Evolutionary conservation across 2,888 invertebrate species (phyloP), one percentile per base, ranked within the genome.

Genomic region (Athalia rosae): DNA sequence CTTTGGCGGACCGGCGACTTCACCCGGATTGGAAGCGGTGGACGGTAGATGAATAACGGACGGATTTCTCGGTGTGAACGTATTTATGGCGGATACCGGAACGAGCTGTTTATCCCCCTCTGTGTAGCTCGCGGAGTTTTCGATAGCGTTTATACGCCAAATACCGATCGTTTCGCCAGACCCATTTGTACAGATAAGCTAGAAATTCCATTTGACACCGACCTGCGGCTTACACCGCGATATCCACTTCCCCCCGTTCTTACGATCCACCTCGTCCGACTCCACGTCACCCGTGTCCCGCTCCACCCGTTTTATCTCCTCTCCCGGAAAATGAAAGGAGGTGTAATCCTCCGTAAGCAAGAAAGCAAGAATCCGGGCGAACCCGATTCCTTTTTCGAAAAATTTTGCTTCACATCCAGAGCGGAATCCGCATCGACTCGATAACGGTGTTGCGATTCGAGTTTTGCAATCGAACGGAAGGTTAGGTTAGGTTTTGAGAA

Each of bases 31-130:
- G 28, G 28, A 28, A 28, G 28, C 74, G 74, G 74, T 74, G 62
- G 71, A 59, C 74, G 62, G 48, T 62, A 74, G 74, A 74, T 74
- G 74, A 74, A 74, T 74, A 74, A 74, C 74, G 74, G 74, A 74
- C 74, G 47, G 61, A 8, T 74, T 74, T 74, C 74, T 74, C 61
- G 74, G 15, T 74, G 74, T 74, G 47, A 74, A 62, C 62, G 74
- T 74, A 74, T 74, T 74, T 74, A 74, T 74, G 74, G 74, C 74
- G 50, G 48, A 74, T 74, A n/a, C 74, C 61, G 28, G 74, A 74
- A 74, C 74, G 74, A 61, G 74, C 59, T 74, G 74, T 74, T 74
- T 74, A 74, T 74, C 62, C 74, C 74, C n/a, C n/a, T n/a, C n/a
- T 62, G 74, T 56, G 74, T 62, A 62, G 74, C 74, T 74, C 61